A percentile compares a stretch with the other conserved stretches of the same genome.
These are phyloP conservation scores for Polymixis flavicincta DNA, from an alignment of 2,888 invertebrate species.

Conservation along the genomic window DNA sequence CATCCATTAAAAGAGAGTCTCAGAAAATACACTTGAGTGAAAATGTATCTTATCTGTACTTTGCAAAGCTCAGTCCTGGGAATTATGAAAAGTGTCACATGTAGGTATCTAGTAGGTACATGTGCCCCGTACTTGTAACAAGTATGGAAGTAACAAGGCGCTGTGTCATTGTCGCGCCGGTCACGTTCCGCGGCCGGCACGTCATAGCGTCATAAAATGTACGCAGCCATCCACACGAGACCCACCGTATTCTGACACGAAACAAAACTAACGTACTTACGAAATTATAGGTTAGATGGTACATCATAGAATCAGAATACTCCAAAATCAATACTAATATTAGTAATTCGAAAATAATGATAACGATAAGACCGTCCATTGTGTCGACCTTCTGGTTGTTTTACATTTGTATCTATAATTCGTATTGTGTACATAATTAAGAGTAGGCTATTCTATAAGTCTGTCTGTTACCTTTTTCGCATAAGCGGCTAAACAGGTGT, in stretches of 20 bases:
- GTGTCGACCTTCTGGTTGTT: neutral
- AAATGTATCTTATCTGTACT: neutral
- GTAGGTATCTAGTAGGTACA: conserved; percentile 49
- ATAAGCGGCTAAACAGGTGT: neutral
- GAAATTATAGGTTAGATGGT: neutral
- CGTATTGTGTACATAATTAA: neutral
- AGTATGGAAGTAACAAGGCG: conserved; percentile 72
- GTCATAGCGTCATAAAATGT: conserved; percentile 79
- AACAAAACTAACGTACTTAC: conserved; percentile 53
- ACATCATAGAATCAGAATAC: neutral
- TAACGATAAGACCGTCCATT: neutral
- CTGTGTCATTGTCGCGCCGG: conserved; percentile 71
- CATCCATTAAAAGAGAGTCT: neutral
- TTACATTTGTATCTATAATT: neutral
- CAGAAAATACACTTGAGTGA: neutral
- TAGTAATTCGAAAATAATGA: neutral
- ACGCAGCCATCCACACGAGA: conserved; percentile 79
- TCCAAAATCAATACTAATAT: neutral
- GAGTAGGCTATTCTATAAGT: neutral
- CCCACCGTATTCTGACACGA: conserved; percentile 73
- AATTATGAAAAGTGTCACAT: conserved; percentile 54
- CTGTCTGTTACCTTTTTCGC: neutral
- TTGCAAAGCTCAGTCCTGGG: conserved; percentile 4
- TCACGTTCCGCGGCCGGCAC: conserved; percentile 77
- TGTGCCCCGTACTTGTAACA: conserved; percentile 71